Base-by-base conservation (phyloP, 2,797 vertebrate genomes). In the Calcarius lapponicus region DNA sequence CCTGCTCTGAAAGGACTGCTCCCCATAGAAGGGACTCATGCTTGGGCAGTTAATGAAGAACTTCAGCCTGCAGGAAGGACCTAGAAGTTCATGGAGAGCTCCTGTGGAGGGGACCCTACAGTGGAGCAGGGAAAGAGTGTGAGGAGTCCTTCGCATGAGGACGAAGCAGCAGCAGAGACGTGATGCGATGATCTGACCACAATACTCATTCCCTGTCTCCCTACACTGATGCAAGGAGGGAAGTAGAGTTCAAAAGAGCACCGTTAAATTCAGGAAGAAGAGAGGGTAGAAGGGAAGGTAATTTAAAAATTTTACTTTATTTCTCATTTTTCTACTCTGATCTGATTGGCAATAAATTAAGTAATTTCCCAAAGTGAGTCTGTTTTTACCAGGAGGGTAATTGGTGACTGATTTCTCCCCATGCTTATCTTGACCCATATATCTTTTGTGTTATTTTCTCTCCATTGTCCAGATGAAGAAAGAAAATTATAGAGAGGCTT, bases 131-230 rank as follows among this genome's bases (percentile, higher is more conserved):
- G 9, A 29, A 66, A 66, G 14, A 66, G 13, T 34, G 21, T 24
- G 42, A 56, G 10, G 18, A 72, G 18, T 32, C 16, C 7, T 50
- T 32, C 5, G 16, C 6, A 5, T 2, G 2, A 56, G 2, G 19
- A 45, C 0, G 1, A 36, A 57, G 36, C 4, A 51, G 9, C 16
- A 11, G 29, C 9, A 21, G 42, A 34, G 22, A 36, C 2, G 38
- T 10, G 2, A 10, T 29, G 10, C 6, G 15, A 25, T 32, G 13
- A 43, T 43, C 17, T 60, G 40, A 45, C 20, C 6, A 4, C 4
- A 56, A 2, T 11, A 9, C 9, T 29, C 20, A 38, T 22, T 61
- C 32, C 17, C 11, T 43, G 4, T 66, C 9, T n/a, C 17, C 9
- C 20, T 31, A 11, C 7, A 3, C 11, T 50, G 36, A 24, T 38